These are phyloP conservation scores for Drosophila orena DNA, from an alignment of 1,140 invertebrate genomes.

Conservation along the genomic window DNA sequence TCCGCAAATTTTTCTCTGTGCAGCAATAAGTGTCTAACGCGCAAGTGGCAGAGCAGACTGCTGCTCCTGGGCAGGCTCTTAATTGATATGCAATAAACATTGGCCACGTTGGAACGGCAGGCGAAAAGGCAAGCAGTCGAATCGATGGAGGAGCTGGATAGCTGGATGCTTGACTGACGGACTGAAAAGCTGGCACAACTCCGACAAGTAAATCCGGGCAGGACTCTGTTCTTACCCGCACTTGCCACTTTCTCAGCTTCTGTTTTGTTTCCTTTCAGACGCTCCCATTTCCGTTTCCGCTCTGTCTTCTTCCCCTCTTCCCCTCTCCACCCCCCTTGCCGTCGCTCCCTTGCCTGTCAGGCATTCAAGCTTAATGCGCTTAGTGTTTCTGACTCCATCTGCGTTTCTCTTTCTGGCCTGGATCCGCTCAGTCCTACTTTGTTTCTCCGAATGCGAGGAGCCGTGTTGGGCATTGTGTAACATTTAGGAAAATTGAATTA, in stretches of 20 bases:
- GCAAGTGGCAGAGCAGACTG: slow-evolving; percentile 14
- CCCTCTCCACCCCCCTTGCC: not conserved
- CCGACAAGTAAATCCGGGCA: slow-evolving; percentile 53
- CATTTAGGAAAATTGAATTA: slow-evolving; percentile 72
- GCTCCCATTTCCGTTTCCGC: slow-evolving; percentile 16
- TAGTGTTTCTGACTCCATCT: slow-evolving; percentile 43
- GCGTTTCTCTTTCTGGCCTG: slow-evolving; percentile 18
- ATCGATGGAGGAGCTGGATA: slow-evolving; percentile 36
- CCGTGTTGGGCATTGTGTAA: slow-evolving; percentile 30
- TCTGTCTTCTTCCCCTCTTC: not conserved
- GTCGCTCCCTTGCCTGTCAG: slow-evolving; percentile 51
- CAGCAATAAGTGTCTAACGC: slow-evolving; percentile 23
- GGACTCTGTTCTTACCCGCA: slow-evolving; percentile 28
- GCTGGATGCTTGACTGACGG: slow-evolving; percentile 54
- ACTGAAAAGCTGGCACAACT: slow-evolving; percentile 53
- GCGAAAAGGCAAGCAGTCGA: not conserved
- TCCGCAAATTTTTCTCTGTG: slow-evolving; percentile 3
- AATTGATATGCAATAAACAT: slow-evolving; percentile 82
- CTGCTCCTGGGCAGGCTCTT: slow-evolving; percentile 26
- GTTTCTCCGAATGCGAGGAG: not conserved
- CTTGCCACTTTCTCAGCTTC: slow-evolving; percentile 58
- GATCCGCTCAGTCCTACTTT: slow-evolving; percentile 17
- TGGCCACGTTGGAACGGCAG: slow-evolving; percentile 45
- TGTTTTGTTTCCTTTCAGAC: slow-evolving; percentile 56
- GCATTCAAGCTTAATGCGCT: slow-evolving; percentile 74